A percentile compares a stretch with the other conserved stretches of the same genome.
These are phyloP conservation scores for Candoia aspera DNA, from an alignment of 2,113 vertebrate species.

Conservation along the genomic window DNA sequence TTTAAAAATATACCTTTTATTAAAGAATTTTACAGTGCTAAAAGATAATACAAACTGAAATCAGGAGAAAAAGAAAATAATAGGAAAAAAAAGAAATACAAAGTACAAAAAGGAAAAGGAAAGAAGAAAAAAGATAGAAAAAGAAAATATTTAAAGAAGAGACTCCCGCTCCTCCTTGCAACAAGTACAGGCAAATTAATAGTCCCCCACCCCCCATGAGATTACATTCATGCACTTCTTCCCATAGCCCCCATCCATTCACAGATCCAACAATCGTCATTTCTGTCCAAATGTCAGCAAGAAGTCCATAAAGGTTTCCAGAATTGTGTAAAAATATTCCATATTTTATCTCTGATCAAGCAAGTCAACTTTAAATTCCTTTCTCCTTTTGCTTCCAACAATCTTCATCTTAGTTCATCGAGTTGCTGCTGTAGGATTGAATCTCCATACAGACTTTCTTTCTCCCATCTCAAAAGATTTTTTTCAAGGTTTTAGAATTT, in stretches of 20 bases:
- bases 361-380: not conserved
- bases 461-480: not conserved
- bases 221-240: rapidly evolving
- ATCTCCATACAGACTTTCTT: not conserved
- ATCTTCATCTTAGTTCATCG: not conserved
- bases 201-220: not conserved
- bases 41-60: not conserved
- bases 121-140: not conserved
- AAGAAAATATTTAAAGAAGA: not conserved
- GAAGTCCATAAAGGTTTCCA: not conserved
- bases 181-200: not conserved
- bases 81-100: not conserved
- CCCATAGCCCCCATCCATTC: not conserved
- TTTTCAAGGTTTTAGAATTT: not conserved
- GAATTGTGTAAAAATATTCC: not conserved
- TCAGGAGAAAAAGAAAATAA: not conserved
- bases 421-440: not conserved
- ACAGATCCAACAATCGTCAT: no score
- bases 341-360: not conserved
- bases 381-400: not conserved
- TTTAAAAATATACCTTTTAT: not conserved
- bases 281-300: not conserved
- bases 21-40: not conserved
- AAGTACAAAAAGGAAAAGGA: not conserved
- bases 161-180: not conserved